Base-by-base conservation (phyloP, 2,113 vertebrate species). In the Osmerus mordax region DNA sequence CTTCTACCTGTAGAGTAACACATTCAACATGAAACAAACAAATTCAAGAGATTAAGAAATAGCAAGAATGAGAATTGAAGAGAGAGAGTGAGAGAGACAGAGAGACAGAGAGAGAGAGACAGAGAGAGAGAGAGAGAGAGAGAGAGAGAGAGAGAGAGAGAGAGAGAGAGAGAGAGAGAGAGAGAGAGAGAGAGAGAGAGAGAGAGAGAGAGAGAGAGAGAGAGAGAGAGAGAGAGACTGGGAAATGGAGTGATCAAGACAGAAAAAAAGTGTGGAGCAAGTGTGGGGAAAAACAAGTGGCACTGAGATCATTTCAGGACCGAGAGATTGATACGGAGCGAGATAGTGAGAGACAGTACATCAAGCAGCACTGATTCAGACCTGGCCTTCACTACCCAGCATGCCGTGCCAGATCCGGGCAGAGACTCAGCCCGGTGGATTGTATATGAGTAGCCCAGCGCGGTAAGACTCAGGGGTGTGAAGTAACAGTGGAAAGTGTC, bases 401-500 rank as follows among this genome's bases (percentile, higher is more conserved):
- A 66, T 78, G 62, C 62, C 29, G 4, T 21, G 76, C 58, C 80
- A 73, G 63, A 66, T 11, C 56, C 29, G 69, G 78, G 75, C 79
- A 82, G 69, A 62, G 52, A 15, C 25, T 59, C 58, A 56, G 36
- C 65, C 36, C 9, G 60, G 19, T 29, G 56, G 62, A 15, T 64
- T 73, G 25, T 19, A 13, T 67, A 36, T 75, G 58, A 76, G 69
- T 61, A 67, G 65, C 70, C 65, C 14, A n/a, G 66, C 75, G 70
- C n/a, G 65, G 71, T 61, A 41, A 64, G 2, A 56, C 47, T 41
- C 67, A 58, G 0, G 52, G 74, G 78, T 74, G 59, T 83, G 67
- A 78, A 79, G 78, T 85, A 81, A 85, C 83, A 73, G 77, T 82
- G 87, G 87, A 91, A 90, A 88, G 81, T 87, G 81, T 86, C 73